Evolutionary conservation across 2,113 vertebrate genomes (phyloP).

Genomic region (Pantherophis guttatus): DNA sequence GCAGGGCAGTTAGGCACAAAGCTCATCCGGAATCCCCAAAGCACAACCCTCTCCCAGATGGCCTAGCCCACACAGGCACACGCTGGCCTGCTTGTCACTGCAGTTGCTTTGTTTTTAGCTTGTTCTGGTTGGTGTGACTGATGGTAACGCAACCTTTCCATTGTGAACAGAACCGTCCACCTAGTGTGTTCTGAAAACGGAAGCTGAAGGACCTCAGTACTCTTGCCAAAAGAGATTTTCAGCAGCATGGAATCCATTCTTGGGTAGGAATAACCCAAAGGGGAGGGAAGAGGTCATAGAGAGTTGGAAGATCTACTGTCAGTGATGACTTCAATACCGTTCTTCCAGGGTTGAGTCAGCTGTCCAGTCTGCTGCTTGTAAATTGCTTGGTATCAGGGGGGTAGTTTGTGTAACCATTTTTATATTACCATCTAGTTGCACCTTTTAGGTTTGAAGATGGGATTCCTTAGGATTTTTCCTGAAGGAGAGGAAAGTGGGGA

Average conservation of each 20-base stretch:
- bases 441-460: slow-evolving; percentile 50
- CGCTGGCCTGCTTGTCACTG: slow-evolving; percentile 58
- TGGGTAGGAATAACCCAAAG: slow-evolving; percentile 16
- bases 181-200: slow-evolving; percentile 33
- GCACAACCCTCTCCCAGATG: slow-evolving; percentile 57
- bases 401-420: slow-evolving; percentile 60
- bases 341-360: slow-evolving; percentile 54
- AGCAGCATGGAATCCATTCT: slow-evolving; percentile 29
- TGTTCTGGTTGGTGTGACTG: slow-evolving; percentile 64
- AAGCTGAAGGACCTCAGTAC: slow-evolving; percentile 35
- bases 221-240: slow-evolving; percentile 52
- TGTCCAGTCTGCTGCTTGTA: slow-evolving; percentile 60
- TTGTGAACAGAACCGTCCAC: slow-evolving; percentile 45
- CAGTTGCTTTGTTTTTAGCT: slow-evolving; percentile 57
- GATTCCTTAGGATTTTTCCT: slow-evolving; percentile 42
- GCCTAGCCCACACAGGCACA: slow-evolving; percentile 54
- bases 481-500: slow-evolving; percentile 14
- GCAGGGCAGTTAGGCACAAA: slow-evolving; percentile 78
- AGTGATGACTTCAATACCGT: slow-evolving; percentile 55
- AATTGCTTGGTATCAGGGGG: slow-evolving; percentile 59
- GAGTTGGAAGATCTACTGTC: slow-evolving; percentile 32
- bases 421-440: slow-evolving; percentile 57
- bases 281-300: slow-evolving; percentile 32
- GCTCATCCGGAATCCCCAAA: slow-evolving; percentile 68
- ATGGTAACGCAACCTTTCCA: slow-evolving; percentile 49